phyloP scores from a whole-genome alignment of 2,113 vertebrate species.

The Ammodytes dubius region DNA sequence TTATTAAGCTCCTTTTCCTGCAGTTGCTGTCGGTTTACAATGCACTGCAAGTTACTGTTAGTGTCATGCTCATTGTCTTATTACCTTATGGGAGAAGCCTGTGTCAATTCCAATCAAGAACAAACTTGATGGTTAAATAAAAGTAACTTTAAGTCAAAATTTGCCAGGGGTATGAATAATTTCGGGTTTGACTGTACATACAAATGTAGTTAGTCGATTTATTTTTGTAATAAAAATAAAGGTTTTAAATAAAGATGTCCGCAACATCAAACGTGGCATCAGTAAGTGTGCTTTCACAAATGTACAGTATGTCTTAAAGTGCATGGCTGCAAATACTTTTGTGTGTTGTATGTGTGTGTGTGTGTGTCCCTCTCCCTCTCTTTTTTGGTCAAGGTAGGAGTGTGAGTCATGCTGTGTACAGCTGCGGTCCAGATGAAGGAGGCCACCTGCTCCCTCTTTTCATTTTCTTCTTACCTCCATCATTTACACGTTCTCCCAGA shows the following conservation, averaged over 20 bases:
- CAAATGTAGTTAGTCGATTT: neutral
- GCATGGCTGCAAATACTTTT: slow-evolving; percentile 2
- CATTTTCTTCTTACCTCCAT: slow-evolving; percentile 69
- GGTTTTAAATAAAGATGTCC: neutral
- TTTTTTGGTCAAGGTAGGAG: slow-evolving; percentile 75
- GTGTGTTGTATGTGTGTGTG: slow-evolving; percentile 25
- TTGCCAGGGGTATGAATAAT: too few relatives aligned
- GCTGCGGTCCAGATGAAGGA: slow-evolving; percentile 81
- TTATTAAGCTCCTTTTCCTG: too few relatives aligned
- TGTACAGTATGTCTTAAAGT: slow-evolving; percentile 19
- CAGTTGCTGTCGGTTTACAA: too few relatives aligned
- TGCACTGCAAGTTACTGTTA: too few relatives aligned
- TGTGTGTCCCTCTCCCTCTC: slow-evolving; percentile 18
- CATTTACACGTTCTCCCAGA: slow-evolving; percentile 73
- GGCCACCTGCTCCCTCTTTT: slow-evolving; percentile 76
- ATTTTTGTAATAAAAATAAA: slow-evolving; percentile 1
- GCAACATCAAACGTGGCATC: too few relatives aligned
- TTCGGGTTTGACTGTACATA: too few relatives aligned
- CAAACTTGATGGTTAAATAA: too few relatives aligned
- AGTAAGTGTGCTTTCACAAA: slow-evolving; percentile 18
- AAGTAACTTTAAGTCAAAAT: too few relatives aligned
- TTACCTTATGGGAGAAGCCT: too few relatives aligned
- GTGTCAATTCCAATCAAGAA: too few relatives aligned
- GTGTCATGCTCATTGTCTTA: too few relatives aligned
- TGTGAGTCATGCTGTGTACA: slow-evolving; percentile 77